Evolutionary conservation across 2,797 vertebrate genomes (phyloP), one percentile per base, ranked within the genome.

Genomic region (Ctenochaetus hawaiiensis): DNA sequence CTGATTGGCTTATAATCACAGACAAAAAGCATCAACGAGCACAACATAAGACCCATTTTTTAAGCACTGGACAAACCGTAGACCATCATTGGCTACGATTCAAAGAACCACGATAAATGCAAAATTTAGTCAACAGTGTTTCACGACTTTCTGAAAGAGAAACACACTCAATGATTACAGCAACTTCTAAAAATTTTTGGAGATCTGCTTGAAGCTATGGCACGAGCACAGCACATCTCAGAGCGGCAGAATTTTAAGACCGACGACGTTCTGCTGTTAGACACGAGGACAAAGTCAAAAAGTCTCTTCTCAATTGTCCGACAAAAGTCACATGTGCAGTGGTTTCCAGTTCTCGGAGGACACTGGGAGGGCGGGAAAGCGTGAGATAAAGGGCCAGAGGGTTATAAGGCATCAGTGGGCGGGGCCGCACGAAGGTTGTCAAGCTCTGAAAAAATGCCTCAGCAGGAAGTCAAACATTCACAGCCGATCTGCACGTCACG

Each of bases 361-460:
- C 16, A 10, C 44, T 54, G 67, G 44, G n/a, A 56, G 61, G 72
- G 43, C n/a, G 51, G 61, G 65, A 1, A 5, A 13, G 18, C 2
- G 16, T 2, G 26, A 22, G 3, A 2, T 53, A 14, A 75, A 57
- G 64, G 41, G 39, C 9, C 4, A 0, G 16, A 48, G 48, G 47
- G n/a, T 67, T 47, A 39, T 87, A 90, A 89, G 89, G 87, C 88
- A 87, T 85, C 74, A 23, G 79, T 75, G 72, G 80, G 73, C 74
- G n/a, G 75, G 75, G 77, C 80, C 72, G 66, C 68, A 20, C 11
- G 23, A 75, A 81, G 67, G 63, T 71, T 2, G 30, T 39, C 22
- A 2, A 61, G 63, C 72, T 79, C 72, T 3, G 14, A 30, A 30
- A 57, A 53, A 68, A 39, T 5, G 3, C 58, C 62, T 77, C 37